Conservation (phyloP, 2,888 invertebrate species). For the Formica aserva region DNA sequence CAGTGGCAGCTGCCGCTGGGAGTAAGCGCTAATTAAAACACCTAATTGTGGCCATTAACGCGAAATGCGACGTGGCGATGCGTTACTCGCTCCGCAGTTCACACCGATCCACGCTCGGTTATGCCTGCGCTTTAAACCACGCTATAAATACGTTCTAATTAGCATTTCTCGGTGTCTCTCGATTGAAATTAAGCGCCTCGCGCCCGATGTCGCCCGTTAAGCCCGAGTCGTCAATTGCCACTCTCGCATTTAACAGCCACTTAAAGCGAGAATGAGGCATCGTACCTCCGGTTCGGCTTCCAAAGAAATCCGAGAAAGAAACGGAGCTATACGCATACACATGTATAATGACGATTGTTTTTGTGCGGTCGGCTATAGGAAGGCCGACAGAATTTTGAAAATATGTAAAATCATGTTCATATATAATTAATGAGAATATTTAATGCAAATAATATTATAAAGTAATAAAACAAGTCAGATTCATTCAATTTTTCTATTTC, state of each 20-base stretch:
- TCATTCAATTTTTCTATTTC: too few species aligned
- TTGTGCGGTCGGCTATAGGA: conserved; percentile 1
- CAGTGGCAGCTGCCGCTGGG: conserved; percentile 82
- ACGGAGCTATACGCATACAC: not conserved
- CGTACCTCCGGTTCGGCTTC: conserved; percentile 49
- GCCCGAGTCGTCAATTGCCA: conserved; percentile 68
- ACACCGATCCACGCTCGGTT: conserved; percentile 75
- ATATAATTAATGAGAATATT: not conserved
- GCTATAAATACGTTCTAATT: conserved; percentile 80
- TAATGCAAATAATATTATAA: not conserved
- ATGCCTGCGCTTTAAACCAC: conserved; percentile 73
- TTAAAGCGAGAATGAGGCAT: conserved; percentile 61
- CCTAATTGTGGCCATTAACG: conserved; percentile 86
- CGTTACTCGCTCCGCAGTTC: conserved; percentile 68
- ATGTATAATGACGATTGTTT: conserved; percentile 43
- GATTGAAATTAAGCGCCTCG: conserved; percentile 76
- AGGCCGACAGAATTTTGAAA: not conserved
- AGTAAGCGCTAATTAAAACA: conserved; percentile 85
- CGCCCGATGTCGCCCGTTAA: conserved; percentile 67
- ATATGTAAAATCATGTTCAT: not conserved
- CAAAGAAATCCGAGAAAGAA: conserved; percentile 6
- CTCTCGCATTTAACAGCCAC: conserved; percentile 71
- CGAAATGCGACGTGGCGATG: conserved; percentile 80
- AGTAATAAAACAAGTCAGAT: not conserved
- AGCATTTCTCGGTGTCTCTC: conserved; percentile 79